Evolutionary conservation across 2,888 invertebrate genomes (phyloP).

Genomic region (Sycophila texana): DNA sequence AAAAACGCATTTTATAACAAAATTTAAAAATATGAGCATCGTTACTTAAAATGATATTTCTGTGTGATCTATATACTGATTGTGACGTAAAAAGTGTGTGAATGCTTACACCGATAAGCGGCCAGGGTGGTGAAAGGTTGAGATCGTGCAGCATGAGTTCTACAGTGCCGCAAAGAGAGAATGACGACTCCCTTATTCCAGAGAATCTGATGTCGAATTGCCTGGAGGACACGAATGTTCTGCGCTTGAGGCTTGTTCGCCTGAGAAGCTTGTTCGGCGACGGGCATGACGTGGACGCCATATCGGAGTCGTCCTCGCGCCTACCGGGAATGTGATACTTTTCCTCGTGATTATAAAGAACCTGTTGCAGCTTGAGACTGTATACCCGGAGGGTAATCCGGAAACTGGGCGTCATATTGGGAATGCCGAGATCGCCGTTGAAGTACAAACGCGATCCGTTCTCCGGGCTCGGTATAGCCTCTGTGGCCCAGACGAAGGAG

Average conservation of each 20-base stretch:
- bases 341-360: constrained; percentile 67
- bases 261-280: constrained; percentile 64
- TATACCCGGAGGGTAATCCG: constrained; percentile 76
- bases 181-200: constrained; percentile 63
- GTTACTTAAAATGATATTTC: too few species aligned
- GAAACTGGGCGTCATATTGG: constrained; percentile 71
- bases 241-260: constrained; percentile 19
- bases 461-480: constrained; percentile 61
- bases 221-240: constrained; percentile 49
- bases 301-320: constrained; percentile 30
- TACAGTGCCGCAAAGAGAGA: constrained; percentile 62
- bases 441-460: constrained; percentile 64
- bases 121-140: constrained; percentile 62
- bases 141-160: constrained; percentile 67
- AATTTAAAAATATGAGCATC: too few species aligned
- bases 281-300: constrained; percentile 64
- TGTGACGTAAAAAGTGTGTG: too few species aligned
- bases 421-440: constrained; percentile 68
- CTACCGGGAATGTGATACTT: constrained; percentile 68
- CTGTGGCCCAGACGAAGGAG: constrained; percentile 66
- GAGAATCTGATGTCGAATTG: constrained; percentile 55
- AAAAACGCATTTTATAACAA: too few species aligned
- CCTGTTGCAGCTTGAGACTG: constrained; percentile 71
- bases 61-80: too few species aligned
- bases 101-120: constrained; percentile 62